Evolutionary conservation across 1,140 invertebrate genomes (phyloP), one percentile per base, ranked within the genome.

Genomic region (Zaprionus davidi): DNA sequence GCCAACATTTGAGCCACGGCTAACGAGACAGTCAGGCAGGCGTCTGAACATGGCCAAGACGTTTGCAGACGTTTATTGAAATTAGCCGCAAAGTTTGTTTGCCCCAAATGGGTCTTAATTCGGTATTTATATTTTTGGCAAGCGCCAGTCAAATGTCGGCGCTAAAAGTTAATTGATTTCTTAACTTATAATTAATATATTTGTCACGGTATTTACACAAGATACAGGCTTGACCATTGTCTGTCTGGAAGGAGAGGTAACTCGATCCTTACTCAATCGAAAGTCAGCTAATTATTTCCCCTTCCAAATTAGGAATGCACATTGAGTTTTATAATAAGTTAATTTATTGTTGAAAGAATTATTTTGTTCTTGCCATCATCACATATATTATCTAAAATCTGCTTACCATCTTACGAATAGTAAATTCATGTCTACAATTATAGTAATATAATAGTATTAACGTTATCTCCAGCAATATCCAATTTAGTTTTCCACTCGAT

Each of bases 331-430:
- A 36, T 64, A 79, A 67, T 73, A 69, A 64, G 83, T 76, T 71
- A 44, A 57, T 22, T 73, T 64, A 53, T 77, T 73, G 51, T 66
- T 81, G 78, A 85, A 79, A 82, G 79, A 85, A 85, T 85, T 77
- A 71, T 81, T 69, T n/a, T 51, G 55, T 60, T 73, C 64, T 74
- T 60, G 63, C 63, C 72, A 66, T 72, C 78, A 85, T 85, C 82
- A 85, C 78, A 85, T 81, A 81, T 71, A 85, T 81, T 81, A 81
- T 85, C 82, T 85, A 85, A 85, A 85, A 85, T 79, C 76, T 79
- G 60, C 71, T 81, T 81, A 86, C 51, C 63, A 71, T 65, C 81
- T 84, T 84, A 84, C 60, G 74, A 80, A 56, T 85, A 85, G 82
- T 85, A 85, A 85, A 85, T 85, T 85, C 82, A 81, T 85, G 78